These are phyloP conservation scores for Acanthosoma haemorrhoidale DNA, from an alignment of 2,888 invertebrate species.

Conservation along the genomic window DNA sequence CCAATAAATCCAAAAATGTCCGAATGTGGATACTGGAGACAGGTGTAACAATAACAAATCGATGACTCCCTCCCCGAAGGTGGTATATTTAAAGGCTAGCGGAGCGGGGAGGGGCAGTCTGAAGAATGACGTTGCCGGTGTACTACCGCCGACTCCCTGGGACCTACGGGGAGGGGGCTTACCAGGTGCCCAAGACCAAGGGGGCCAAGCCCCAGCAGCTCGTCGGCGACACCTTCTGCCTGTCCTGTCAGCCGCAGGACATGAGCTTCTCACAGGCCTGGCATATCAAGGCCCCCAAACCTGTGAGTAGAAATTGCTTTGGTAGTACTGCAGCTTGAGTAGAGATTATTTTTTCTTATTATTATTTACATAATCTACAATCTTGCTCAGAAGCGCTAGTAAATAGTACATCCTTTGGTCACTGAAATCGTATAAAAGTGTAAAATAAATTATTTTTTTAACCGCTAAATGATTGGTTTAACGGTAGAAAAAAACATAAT, in stretches of 20 bases:
- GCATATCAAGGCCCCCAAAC: conserved; percentile 42
- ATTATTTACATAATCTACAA: too few species aligned
- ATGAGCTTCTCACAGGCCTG: conserved; percentile 43
- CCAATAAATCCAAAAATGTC: too few species aligned
- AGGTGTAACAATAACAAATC: too few species aligned
- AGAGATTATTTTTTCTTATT: not conserved
- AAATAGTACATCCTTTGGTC: too few species aligned
- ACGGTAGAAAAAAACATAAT: too few species aligned
- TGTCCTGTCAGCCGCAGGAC: conserved; percentile 44
- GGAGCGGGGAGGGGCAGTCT: not conserved
- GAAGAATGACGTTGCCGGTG: conserved; percentile 13
- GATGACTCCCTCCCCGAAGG: not conserved
- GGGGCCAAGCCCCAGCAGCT: not conserved
- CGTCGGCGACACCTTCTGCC: conserved; percentile 41
- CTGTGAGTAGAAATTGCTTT: conserved; percentile 40
- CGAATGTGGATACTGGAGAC: too few species aligned
- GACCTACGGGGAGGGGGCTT: not conserved
- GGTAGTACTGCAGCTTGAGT: not conserved
- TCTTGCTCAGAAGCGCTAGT: too few species aligned
- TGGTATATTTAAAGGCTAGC: not conserved
- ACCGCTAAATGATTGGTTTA: too few species aligned
- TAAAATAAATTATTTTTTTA: too few species aligned
- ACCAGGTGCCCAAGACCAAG: not conserved
- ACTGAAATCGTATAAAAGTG: too few species aligned
- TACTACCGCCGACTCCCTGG: conserved; percentile 22